These are phyloP conservation scores for Siniperca chuatsi DNA, from an alignment of 2,113 vertebrate species.

Conservation along the genomic window DNA sequence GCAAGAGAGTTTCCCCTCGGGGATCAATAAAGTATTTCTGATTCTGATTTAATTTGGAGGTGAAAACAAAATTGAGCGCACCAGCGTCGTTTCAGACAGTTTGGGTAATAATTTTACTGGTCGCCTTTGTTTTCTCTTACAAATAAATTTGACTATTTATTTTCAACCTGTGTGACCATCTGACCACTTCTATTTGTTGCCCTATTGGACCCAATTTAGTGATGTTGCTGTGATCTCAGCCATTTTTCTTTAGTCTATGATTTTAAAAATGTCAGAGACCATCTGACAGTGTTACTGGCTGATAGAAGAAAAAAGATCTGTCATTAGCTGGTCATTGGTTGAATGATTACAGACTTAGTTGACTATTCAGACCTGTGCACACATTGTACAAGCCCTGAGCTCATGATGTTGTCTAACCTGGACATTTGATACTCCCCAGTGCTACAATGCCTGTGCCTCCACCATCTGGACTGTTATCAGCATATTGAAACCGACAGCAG, in stretches of 20 bases:
- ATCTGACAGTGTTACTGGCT: not conserved
- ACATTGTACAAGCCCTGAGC: conserved; percentile 29
- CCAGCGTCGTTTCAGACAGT: not conserved
- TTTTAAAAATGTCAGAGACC: not conserved
- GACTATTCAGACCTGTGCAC: conserved; percentile 12
- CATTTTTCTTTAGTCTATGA: not conserved
- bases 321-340: not conserved
- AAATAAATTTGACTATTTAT: not conserved
- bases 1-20: no score
- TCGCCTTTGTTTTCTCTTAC: not conserved
- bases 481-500: conserved; percentile 69
- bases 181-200: not conserved
- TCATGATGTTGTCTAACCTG: conserved; percentile 62
- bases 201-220: not conserved
- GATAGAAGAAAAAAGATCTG: not conserved
- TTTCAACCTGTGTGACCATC: not conserved
- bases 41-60: no score
- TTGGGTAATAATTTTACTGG: not conserved
- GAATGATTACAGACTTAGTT: conserved; percentile 25
- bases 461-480: conserved; percentile 70
- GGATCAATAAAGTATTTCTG: no score
- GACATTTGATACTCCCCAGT: conserved; percentile 55
- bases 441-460: conserved; percentile 47
- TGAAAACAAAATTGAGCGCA: not conserved
- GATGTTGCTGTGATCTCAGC: not conserved